phyloP scores from a whole-genome alignment of 2,797 vertebrate species.

The Lindbergichthys nudifrons region DNA sequence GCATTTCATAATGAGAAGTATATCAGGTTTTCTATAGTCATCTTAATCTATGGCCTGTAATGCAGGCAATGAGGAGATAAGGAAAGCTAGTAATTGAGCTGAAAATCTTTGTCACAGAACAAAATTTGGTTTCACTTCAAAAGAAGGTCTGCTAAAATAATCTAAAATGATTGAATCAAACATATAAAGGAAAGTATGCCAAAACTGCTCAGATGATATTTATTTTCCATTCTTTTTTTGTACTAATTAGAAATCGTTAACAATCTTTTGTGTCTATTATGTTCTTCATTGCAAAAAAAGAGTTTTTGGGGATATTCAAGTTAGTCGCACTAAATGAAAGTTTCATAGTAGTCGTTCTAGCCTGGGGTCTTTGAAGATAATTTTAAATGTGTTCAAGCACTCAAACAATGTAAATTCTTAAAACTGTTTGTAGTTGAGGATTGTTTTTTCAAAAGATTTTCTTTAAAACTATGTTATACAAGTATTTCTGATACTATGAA shows the following conservation, averaged over 20 bases:
- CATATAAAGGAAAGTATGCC: conserved; percentile 17
- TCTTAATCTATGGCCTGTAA: conserved; percentile 69
- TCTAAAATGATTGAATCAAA: conserved; percentile 32
- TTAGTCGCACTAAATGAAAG: neutral
- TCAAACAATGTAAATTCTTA: neutral
- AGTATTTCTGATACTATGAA: neutral
- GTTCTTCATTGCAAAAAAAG: neutral
- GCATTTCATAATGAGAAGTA: conserved; percentile 56
- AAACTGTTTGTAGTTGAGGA: neutral
- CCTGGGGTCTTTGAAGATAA: neutral
- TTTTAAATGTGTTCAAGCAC: neutral
- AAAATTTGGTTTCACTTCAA: conserved; percentile 37
- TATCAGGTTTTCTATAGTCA: conserved; percentile 53
- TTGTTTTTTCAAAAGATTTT: neutral
- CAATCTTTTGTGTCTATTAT: neutral
- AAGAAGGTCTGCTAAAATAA: conserved; percentile 5
- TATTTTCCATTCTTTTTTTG: neutral
- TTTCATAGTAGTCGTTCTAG: conserved; percentile 14
- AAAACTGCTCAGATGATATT: conserved; percentile 9
- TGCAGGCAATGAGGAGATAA: conserved; percentile 48
- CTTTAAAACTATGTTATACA: neutral
- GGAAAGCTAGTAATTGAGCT: conserved; percentile 19
- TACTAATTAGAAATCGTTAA: neutral
- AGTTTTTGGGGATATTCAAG: neutral
- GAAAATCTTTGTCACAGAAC: conserved; percentile 19